Evolutionary conservation across 2,797 vertebrate species (phyloP), one percentile per base, ranked within the genome.

Genomic region (Harpagifer antarcticus): DNA sequence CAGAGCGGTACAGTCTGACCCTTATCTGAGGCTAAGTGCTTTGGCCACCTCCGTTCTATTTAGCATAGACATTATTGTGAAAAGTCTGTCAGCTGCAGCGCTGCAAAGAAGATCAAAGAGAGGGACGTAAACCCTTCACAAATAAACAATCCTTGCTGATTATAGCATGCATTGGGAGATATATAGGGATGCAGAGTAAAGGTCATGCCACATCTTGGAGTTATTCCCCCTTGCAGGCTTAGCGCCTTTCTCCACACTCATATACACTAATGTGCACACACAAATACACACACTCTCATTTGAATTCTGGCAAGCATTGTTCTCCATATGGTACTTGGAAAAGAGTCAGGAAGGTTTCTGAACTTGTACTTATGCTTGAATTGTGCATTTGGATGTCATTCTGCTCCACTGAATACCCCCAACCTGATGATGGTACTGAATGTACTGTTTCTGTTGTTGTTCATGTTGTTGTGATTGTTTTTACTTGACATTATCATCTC

Each of bases 31-130:
- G 80, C 78, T 76, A 69, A 89, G 72, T 76, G 88, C 82, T 88
- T 72, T 78, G 71, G 78, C 57, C 76, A 81, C 72, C 67, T 82
- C 76, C 78, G 71, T 81, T 83, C 68, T 83, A 72, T 87, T 86
- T 81, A 23, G 78, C 72, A 56, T 50, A 71, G n/a, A 72, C 74
- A 72, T 86, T 80, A 87, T 71, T 85, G 63, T 48, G 64, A 82
- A 73, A 72, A 16, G 44, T 74, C 57, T 72, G 73, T 57, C 68
- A 58, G 71, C 49, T 77, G 57, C 64, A 72, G 49, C 66, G 71
- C 79, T 50, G 63, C 27, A 47, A 58, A 17, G 56, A 60, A 15
- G 20, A 65, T 16, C 14, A 64, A 33, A 81, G 54, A 52, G 13
- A 70, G 31, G 40, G 42, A 79, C 12, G 19, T 65, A 58, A 76